Conservation (phyloP, 1,140 invertebrate genomes). For the Cataglyphis hispanica region DNA sequence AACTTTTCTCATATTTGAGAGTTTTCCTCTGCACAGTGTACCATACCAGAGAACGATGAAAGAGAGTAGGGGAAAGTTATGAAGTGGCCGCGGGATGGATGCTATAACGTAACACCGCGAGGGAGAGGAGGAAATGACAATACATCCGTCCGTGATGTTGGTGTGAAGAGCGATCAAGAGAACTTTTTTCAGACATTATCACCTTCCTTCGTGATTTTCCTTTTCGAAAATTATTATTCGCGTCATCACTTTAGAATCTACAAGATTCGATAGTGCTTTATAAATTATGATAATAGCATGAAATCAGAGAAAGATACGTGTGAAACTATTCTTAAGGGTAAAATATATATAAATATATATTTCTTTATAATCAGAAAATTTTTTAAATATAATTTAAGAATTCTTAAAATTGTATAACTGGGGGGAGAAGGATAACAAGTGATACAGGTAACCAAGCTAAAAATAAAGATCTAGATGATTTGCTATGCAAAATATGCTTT, state of each 20-base stretch:
- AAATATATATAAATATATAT: too few relatives aligned
- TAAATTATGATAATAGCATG: not conserved
- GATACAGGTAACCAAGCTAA: not conserved
- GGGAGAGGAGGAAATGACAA: constrained; percentile 6
- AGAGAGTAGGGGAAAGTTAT: constrained; percentile 60
- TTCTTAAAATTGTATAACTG: not conserved
- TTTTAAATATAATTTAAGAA: not conserved
- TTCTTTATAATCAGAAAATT: not conserved
- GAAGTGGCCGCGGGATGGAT: constrained; percentile 62
- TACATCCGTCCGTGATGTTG: constrained; percentile 36
- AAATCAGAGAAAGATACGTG: not conserved
- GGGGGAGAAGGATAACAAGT: not conserved
- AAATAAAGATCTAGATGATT: not conserved
- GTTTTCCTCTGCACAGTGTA: constrained; percentile 72
- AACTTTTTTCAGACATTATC: not conserved
- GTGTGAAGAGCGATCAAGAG: constrained; percentile 41
- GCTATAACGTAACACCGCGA: constrained; percentile 66
- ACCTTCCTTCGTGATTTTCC: not conserved
- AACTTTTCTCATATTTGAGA: constrained; percentile 83
- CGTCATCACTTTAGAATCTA: not conserved
- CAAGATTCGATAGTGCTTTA: not conserved
- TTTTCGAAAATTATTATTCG: constrained; percentile 5
- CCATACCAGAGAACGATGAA: constrained; percentile 8
- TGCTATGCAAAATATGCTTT: not conserved
- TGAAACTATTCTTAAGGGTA: constrained; percentile 5